Conservation (phyloP, 2,113 vertebrate species). For the Dunckerocampus dactyliophorus region DNA sequence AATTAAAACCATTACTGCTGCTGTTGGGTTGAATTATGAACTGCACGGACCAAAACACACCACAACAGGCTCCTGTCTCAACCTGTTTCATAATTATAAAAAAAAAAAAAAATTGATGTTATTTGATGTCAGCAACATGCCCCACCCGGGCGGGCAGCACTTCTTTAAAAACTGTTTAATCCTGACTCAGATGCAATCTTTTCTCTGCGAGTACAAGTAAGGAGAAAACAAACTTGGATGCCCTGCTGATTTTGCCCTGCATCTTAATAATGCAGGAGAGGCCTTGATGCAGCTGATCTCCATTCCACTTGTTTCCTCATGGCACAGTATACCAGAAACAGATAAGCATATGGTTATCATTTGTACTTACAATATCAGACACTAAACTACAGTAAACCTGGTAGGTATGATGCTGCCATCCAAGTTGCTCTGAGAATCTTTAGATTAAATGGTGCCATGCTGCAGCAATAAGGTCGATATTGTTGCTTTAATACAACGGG, state of each 20-base stretch:
- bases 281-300: neutral
- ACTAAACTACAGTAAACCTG: slow-evolving; percentile 18
- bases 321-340: slow-evolving; percentile 17
- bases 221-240: neutral
- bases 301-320: neutral
- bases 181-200: neutral
- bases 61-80: slow-evolving; percentile 34
- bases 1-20: too few species aligned
- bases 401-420: slow-evolving; percentile 18
- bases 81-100: slow-evolving; percentile 27
- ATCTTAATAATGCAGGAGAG: neutral
- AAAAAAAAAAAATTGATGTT: neutral
- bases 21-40: too few species aligned
- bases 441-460: slow-evolving; percentile 25
- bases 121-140: slow-evolving; percentile 7
- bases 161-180: neutral
- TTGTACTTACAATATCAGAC: slow-evolving; percentile 40
- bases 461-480: neutral
- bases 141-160: neutral
- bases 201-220: neutral
- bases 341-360: slow-evolving; percentile 34
- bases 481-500: neutral
- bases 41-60: slow-evolving; percentile 1
- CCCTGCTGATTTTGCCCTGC: slow-evolving; percentile 13
- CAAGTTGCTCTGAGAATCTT: slow-evolving; percentile 10